phyloP scores from a whole-genome alignment of 30 jellyfish, hydroid and myxozoan species.

The Turritopsis dohrnii region DNA sequence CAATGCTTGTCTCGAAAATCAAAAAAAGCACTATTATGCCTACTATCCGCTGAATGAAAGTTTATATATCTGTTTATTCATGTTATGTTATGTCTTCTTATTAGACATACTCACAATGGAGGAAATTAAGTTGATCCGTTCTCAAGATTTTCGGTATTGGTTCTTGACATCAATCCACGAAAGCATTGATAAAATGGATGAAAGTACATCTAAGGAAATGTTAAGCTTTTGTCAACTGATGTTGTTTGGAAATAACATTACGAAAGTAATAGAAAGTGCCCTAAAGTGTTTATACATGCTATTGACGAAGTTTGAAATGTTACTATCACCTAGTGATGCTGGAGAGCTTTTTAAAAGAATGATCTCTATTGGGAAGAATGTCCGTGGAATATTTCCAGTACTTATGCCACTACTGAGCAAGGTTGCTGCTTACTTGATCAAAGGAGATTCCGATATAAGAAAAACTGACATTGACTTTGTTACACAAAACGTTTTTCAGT shows the following conservation, averaged over 20 bases:
- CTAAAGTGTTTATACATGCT: neutral
- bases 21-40: too few species aligned
- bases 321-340: neutral
- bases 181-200: neutral
- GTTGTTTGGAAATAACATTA: neutral
- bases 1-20: too few species aligned
- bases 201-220: neutral
- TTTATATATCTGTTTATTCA: too few species aligned
- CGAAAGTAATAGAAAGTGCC: neutral
- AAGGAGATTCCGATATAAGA: neutral
- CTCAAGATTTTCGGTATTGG: neutral
- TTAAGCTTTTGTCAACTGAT: neutral
- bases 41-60: too few species aligned
- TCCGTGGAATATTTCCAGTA: neutral
- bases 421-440: slow-evolving; percentile 3
- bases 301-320: neutral
- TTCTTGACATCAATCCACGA: neutral
- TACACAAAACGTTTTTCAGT: neutral
- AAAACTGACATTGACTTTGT: neutral
- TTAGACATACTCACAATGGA: neutral
- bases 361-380: neutral
- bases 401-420: neutral
- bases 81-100: too few species aligned
- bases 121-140: neutral
- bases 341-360: neutral